These are phyloP conservation scores for Ianthella basta DNA, from an alignment of 37 sponge, comb jelly and placozoan genomes.

Conservation along the genomic window DNA sequence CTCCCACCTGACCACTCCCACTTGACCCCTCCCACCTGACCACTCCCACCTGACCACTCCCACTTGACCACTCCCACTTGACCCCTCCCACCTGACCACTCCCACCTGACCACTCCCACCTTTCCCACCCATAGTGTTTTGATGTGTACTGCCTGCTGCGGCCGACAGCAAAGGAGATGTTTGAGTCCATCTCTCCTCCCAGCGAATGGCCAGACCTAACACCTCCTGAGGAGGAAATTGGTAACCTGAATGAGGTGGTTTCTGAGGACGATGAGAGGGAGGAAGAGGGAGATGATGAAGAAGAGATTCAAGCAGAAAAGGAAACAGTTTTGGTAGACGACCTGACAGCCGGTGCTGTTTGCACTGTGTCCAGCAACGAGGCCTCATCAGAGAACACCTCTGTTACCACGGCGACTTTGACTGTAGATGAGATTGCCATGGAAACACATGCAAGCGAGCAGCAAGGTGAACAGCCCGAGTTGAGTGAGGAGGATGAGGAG, in stretches of 20 bases:
- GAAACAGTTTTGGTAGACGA: background rate
- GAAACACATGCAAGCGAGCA: too few relatives aligned
- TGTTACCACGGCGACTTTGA: too few relatives aligned
- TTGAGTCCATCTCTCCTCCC: slow-evolving; percentile 24
- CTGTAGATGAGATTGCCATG: too few relatives aligned
- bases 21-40: background rate
- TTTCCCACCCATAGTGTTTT: background rate
- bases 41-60: too few relatives aligned
- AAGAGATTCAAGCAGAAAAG: background rate
- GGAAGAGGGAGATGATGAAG: background rate
- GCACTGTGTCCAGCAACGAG: too few relatives aligned
- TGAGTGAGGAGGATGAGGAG: too few relatives aligned
- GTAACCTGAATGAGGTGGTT: background rate
- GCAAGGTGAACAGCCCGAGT: too few relatives aligned
- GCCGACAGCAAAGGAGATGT: slow-evolving; percentile 25
- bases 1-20: too few relatives aligned
- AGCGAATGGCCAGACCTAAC: slow-evolving; percentile 20
- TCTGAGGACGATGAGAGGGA: background rate
- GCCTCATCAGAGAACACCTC: too few relatives aligned
- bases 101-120: background rate
- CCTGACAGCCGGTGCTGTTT: too few relatives aligned
- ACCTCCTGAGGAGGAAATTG: background rate
- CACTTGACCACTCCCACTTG: background rate
- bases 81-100: too few relatives aligned
- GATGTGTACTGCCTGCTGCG: slow-evolving; percentile 23